Conservation (phyloP, 1,140 invertebrate species). For the Chrysomallon squamiferum region DNA sequence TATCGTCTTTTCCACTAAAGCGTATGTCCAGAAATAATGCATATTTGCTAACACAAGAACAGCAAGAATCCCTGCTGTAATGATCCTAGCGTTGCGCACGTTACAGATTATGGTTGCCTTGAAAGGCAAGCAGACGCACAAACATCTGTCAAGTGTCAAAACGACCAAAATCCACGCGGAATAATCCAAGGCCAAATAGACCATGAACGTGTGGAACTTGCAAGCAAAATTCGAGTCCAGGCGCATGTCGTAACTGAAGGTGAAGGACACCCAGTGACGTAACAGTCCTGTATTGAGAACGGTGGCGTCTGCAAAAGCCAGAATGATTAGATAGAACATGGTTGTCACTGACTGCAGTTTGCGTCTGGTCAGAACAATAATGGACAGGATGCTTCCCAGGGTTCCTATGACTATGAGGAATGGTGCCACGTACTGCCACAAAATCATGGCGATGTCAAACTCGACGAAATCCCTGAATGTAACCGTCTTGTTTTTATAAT, state of each 20-base stretch:
- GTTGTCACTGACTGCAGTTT: conserved; percentile 34
- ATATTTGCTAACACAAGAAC: conserved; percentile 30
- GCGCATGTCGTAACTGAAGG: conserved; percentile 31
- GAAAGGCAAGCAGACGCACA: conserved; percentile 39
- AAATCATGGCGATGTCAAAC: conserved; percentile 14
- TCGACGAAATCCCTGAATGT: conserved; percentile 18
- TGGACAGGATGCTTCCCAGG: conserved; percentile 42
- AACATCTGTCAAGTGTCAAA: conserved; percentile 42
- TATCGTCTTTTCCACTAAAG: conserved; percentile 9
- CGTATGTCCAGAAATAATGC: conserved; percentile 48
- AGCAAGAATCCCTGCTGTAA: conserved; percentile 16
- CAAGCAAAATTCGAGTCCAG: conserved; percentile 32
- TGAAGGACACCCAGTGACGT: conserved; percentile 35
- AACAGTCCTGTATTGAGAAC: conserved; percentile 44
- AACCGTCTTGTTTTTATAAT: no score
- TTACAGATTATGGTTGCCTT: conserved; percentile 33
- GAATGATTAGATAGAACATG: conserved; percentile 44
- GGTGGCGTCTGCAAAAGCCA: conserved; percentile 39
- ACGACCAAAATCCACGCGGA: conserved; percentile 45
- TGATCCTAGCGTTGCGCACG: conserved; percentile 18
- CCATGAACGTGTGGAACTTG: conserved; percentile 42
- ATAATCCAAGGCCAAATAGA: conserved; percentile 40
- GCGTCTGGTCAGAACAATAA: conserved; percentile 37
- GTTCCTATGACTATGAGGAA: conserved; percentile 41
- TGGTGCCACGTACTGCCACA: conserved; percentile 40